Evolutionary conservation across 2,113 vertebrate species (phyloP), one percentile per base, ranked within the genome.

Genomic region (Panthera leo): DNA sequence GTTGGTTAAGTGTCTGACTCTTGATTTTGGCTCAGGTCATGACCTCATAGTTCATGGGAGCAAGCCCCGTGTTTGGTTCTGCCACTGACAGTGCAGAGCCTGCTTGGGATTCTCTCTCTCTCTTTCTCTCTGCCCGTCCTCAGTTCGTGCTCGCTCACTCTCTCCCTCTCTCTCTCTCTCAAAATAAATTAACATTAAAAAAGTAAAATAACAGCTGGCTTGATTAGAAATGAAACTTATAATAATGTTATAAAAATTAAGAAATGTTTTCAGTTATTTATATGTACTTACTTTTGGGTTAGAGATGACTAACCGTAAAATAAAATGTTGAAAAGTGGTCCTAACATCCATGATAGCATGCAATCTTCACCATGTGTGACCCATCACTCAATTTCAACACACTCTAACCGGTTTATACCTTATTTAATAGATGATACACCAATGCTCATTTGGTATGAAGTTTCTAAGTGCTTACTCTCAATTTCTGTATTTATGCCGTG

Each of bases 191-290:
- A 70, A 42, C 39, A 4, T 42, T 42, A 2, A 42, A 75, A 71
- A 71, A 73, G 23, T 31, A 29, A 68, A 79, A 21, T 45, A 45
- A 45, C 1, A 85, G 65, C 10, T 79, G 31, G 39, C 21, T 34
- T 73, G 31, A 75, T 86, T 75, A 39, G 65, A 85, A 86, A 79
- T 87, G 3, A 91, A 93, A 39, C 87, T 45, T 21, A 88, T 58
- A 65, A 75, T 80, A 73, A n/a, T 73, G 13, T 85, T 45, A 42
- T 39, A 68, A 58, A 87, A 71, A 96, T 61, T 55, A 55, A 68
- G 25, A 95, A 45, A 75, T 78, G 8, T 7, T 95, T 93, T 61
- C 5, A 67, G 68, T 79, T 94, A 94, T 21, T 97, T 71, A 45
- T 34, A 61, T 68, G 93, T 58, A 87, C 9, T 93, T 21, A 79